These are phyloP conservation scores for Drosophila takahashii DNA, from an alignment of 1,140 invertebrate genomes.

Conservation along the genomic window DNA sequence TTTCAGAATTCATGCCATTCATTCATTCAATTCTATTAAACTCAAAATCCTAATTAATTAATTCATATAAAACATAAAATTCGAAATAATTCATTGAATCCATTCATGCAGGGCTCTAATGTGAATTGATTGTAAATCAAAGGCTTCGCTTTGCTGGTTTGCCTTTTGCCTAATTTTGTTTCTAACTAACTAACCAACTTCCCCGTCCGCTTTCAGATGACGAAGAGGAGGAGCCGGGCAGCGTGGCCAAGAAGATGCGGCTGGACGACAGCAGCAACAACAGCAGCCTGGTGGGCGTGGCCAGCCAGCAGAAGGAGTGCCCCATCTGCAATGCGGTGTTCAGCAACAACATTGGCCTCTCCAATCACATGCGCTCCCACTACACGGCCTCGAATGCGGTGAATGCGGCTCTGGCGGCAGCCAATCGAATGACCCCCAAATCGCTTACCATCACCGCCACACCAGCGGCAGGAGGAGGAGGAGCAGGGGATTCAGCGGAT, in stretches of 20 bases:
- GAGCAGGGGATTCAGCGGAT: conserved; percentile 4
- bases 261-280: conserved; percentile 71
- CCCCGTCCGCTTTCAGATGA: conserved; percentile 54
- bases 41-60: no score
- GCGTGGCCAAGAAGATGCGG: conserved; percentile 74
- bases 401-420: conserved; percentile 60
- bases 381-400: conserved; percentile 68
- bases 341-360: conserved; percentile 79
- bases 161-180: background rate
- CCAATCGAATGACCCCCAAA: conserved; percentile 75
- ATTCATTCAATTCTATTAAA: no score
- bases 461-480: conserved; percentile 30
- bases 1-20: no score
- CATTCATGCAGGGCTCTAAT: no score
- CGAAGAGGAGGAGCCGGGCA: conserved; percentile 71
- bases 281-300: conserved; percentile 56
- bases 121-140: conserved; percentile 3
- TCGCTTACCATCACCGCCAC: conserved; percentile 72
- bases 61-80: no score
- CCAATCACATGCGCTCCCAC: conserved; percentile 84
- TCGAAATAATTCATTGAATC: no score
- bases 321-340: conserved; percentile 81
- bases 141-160: background rate
- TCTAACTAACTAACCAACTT: background rate
- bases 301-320: conserved; percentile 74